Conservation (phyloP, 2,888 invertebrate species). For the Cryptocephalus primarius region DNA sequence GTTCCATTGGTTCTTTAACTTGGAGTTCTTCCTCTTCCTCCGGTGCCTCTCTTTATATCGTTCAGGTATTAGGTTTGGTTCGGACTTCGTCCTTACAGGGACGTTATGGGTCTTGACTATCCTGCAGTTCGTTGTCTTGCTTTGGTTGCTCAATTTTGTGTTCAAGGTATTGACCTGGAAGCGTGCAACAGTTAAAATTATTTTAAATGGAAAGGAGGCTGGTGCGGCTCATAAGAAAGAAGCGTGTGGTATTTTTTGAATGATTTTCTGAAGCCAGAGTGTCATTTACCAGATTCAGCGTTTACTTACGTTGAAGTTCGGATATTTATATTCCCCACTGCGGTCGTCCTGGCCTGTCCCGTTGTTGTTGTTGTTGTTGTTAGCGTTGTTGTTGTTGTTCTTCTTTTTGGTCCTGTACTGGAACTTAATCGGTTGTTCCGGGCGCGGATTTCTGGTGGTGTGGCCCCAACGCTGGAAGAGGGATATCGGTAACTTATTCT, state of each 20-base stretch:
- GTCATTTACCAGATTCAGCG: too few species aligned
- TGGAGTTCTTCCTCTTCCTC: slow-evolving; percentile 26
- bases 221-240: too few species aligned
- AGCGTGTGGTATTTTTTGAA: too few species aligned
- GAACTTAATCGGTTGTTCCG: slow-evolving; percentile 37
- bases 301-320: too few species aligned
- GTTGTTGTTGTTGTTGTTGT: too few species aligned
- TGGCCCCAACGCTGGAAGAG: slow-evolving; percentile 53
- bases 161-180: slow-evolving; percentile 9
- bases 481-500: slow-evolving; percentile 37
- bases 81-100: slow-evolving; percentile 40
- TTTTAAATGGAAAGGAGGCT: too few species aligned
- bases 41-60: slow-evolving; percentile 40
- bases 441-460: slow-evolving; percentile 26
- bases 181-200: slow-evolving; percentile 2
- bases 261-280: too few species aligned
- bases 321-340: too few species aligned
- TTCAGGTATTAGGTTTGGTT: slow-evolving; percentile 42
- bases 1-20: slow-evolving; percentile 23
- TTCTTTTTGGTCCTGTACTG: slow-evolving; percentile 32
- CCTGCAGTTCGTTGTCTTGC: slow-evolving; percentile 9
- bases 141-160: slow-evolving; percentile 19
- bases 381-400: slow-evolving; percentile 35
- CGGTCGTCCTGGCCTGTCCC: too few species aligned
- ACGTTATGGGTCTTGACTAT: slow-evolving; percentile 16